A percentile compares a stretch with the other conserved stretches of the same genome.
These are phyloP conservation scores for Platyscapa corneri DNA, from an alignment of 1,140 invertebrate species.

Conservation along the genomic window DNA sequence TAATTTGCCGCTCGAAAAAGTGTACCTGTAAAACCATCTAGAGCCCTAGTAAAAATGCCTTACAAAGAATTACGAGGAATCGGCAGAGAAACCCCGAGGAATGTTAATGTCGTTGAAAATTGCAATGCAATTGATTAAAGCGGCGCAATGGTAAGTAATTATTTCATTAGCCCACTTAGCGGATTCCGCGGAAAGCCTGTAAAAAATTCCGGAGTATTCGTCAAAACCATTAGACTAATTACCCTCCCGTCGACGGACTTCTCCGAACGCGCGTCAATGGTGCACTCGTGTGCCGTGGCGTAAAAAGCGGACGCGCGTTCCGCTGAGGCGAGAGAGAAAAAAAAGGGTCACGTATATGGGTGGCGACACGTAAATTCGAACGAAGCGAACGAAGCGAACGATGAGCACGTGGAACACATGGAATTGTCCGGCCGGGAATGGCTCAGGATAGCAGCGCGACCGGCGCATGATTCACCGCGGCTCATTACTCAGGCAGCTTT, in stretches of 20 bases:
- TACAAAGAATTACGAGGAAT: not conserved
- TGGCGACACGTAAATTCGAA: conserved; percentile 22
- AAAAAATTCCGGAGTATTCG: not conserved
- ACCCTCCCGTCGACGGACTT: not conserved
- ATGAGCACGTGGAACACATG: conserved; percentile 50
- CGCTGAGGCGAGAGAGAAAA: not conserved
- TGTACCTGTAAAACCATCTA: not conserved
- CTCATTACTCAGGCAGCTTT: conserved; percentile 74
- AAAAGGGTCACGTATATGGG: conserved; percentile 4
- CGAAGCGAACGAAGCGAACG: conserved; percentile 44
- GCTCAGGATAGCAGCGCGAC: not conserved
- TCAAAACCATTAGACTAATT: conserved; percentile 6
- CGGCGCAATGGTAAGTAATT: conserved; percentile 1
- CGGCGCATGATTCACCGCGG: conserved; percentile 67
- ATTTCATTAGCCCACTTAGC: conserved; percentile 17
- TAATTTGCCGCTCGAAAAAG: not conserved
- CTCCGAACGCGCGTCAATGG: conserved; percentile 38
- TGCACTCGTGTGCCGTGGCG: not conserved
- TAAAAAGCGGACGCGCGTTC: conserved; percentile 7
- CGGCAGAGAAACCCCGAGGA: not conserved
- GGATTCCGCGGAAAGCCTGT: not conserved
- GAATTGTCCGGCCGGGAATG: conserved; percentile 49
- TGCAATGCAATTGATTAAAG: not conserved
- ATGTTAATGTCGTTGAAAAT: not conserved
- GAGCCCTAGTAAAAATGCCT: not conserved